Evolutionary conservation across 1,140 invertebrate genomes (phyloP), one percentile per base, ranked within the genome.

Genomic region (Musca domestica): DNA sequence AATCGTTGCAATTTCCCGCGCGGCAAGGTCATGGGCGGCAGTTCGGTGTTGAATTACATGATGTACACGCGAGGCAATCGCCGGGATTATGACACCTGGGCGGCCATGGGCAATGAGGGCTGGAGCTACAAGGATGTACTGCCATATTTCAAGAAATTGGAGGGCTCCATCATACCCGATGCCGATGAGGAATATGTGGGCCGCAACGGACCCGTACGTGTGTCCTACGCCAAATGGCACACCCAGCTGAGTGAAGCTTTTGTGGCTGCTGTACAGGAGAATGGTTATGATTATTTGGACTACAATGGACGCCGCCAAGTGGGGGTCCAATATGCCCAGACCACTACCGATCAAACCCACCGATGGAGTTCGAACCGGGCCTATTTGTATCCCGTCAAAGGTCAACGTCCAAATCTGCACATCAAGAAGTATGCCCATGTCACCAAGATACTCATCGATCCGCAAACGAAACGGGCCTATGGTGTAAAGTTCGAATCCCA

Each of bases 21-120:
- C 70, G 89, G 89, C 0, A 91, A 91, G 78, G 88, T 90, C 0
- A 84, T 92, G 71, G 93, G 93, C 15, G 93, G 93, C 0, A 92
- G 90, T 1, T 92, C 90, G 69, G 90, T 91, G 1, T 81, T 95
- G 2, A 95, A 95, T 78, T 94, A 92, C 69, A 93, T 95, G 93
- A 91, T 95, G 14, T 95, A 94, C 73, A 91, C 92, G 0, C 34
- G 94, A 78, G 91, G 94, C 6, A 76, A 90, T 75, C 81, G 86
- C 14, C 74, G 74, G 27, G 91, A 95, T 77, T 95, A 90, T 73
- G 88, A 95, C 73, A 78, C 85, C 19, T 95, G 93, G 92, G 86
- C 86, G 15, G 71, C 72, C 6, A 76, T 92, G 74, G 94, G 94
- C 0, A 94, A 94, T 69, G 71, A 81, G 0, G 91, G 88, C 0